These are phyloP conservation scores for Cotesia congregata DNA, from an alignment of 2,888 invertebrate genomes.

Conservation along the genomic window DNA sequence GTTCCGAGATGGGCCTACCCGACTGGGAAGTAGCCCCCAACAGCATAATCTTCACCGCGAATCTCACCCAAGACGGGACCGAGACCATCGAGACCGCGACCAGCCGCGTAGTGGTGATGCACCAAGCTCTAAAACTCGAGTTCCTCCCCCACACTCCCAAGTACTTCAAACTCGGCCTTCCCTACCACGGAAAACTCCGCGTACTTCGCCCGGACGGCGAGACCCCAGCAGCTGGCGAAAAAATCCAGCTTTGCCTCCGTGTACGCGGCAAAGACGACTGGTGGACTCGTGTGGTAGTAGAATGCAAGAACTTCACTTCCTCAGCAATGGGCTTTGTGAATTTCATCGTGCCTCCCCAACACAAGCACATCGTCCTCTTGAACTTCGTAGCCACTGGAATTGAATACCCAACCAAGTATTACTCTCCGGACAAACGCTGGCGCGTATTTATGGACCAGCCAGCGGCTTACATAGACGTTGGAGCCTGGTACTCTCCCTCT, in stretches of 20 bases:
- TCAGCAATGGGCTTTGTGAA: conserved; percentile 65
- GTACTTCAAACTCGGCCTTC: conserved; percentile 80
- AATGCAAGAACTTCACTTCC: conserved; percentile 67
- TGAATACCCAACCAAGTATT: conserved; percentile 67
- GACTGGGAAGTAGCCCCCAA: conserved; percentile 65
- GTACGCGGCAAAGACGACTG: conserved; percentile 62
- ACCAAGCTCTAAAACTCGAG: conserved; percentile 74
- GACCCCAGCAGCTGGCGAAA: conserved; percentile 65
- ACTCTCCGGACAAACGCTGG: conserved; percentile 68
- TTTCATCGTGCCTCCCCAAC: conserved; percentile 67
- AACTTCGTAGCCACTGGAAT: conserved; percentile 66
- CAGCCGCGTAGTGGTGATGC: conserved; percentile 74
- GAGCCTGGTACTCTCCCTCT: conserved; percentile 66
- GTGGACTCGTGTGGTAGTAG: conserved; percentile 63
- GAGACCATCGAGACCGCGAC: conserved; percentile 76
- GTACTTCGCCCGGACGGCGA: conserved; percentile 62
- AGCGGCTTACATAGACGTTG: conserved; percentile 64
- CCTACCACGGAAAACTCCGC: conserved; percentile 77
- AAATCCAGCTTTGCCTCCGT: conserved; percentile 65
- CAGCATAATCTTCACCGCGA: conserved; percentile 69
- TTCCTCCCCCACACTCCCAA: conserved; percentile 74
- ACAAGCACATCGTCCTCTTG: conserved; percentile 61
- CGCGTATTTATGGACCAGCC: conserved; percentile 68
- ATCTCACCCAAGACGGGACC: conserved; percentile 76
- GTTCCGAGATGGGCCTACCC: conserved; percentile 63